These are phyloP conservation scores for Aporophyla nigra DNA, from an alignment of 2,888 invertebrate genomes.

Conservation along the genomic window DNA sequence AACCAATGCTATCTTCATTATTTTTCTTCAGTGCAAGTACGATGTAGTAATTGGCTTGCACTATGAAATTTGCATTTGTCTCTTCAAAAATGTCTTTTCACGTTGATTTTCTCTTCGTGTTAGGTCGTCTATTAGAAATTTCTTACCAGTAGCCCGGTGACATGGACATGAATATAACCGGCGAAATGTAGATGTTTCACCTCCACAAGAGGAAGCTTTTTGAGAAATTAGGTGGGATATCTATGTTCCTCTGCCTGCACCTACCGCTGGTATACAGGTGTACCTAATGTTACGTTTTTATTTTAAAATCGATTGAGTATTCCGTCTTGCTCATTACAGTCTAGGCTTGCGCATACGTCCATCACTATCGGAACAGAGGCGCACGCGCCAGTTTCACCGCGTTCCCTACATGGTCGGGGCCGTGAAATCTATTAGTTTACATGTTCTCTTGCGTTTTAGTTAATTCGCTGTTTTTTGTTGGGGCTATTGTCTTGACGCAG, in stretches of 20 bases:
- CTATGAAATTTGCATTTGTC: background rate
- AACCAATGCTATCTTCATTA: background rate
- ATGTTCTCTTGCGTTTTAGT: constrained; percentile 49
- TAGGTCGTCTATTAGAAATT: no score
- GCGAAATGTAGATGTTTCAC: background rate
- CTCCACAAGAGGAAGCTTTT: background rate
- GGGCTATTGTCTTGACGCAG: constrained; percentile 11
- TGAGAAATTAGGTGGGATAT: background rate
- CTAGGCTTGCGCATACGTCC: constrained; percentile 37
- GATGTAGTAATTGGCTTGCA: background rate
- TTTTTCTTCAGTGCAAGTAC: background rate
- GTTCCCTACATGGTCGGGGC: constrained; percentile 73
- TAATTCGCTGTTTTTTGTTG: constrained; percentile 15
- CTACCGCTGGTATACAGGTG: accelerated
- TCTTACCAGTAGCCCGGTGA: background rate
- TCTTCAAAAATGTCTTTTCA: background rate
- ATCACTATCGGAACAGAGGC: constrained; percentile 64
- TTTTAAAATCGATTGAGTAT: constrained; percentile 1
- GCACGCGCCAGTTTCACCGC: constrained; percentile 72
- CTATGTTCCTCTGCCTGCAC: background rate
- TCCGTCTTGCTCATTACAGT: constrained; percentile 35
- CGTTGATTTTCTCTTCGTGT: no score
- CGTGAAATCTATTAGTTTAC: constrained; percentile 72
- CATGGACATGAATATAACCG: background rate
- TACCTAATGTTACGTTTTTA: background rate